phyloP scores from a whole-genome alignment of 92 coral and sea anemone species.

The Heteractis magnifica region DNA sequence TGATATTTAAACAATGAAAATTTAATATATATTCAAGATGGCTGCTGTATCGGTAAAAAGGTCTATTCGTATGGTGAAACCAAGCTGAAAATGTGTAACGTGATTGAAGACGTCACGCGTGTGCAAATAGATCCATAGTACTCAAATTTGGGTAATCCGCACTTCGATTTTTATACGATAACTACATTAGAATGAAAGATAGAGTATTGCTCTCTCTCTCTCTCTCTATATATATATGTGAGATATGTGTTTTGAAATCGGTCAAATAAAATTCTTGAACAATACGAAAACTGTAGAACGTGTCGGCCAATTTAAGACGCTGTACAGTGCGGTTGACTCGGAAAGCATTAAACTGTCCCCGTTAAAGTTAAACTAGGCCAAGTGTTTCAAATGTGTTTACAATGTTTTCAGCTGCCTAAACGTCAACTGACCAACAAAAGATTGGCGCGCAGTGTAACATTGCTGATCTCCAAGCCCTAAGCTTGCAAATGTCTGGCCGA shows the following conservation, averaged over 20 bases:
- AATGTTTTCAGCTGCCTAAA: not conserved
- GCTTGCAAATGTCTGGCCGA: not conserved
- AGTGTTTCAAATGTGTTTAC: not conserved
- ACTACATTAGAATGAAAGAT: not conserved
- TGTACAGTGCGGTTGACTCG: not conserved
- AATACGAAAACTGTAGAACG: not conserved
- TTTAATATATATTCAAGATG: too few relatives aligned
- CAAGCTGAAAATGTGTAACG: conserved; percentile 3
- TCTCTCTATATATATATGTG: too few relatives aligned
- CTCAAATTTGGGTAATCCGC: not conserved
- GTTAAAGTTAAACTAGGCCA: not conserved
- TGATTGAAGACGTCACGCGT: not conserved
- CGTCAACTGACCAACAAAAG: not conserved
- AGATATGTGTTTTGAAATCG: too few relatives aligned
- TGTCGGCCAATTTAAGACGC: not conserved
- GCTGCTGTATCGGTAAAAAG: too few relatives aligned
- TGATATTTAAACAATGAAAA: too few relatives aligned
- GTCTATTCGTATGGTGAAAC: not conserved
- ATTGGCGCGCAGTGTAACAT: not conserved
- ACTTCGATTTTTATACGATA: not conserved
- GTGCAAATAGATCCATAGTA: not conserved
- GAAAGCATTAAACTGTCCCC: not conserved
- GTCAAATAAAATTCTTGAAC: not conserved
- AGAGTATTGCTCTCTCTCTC: not conserved
- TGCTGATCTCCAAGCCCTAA: conserved; percentile 10